Conservation (phyloP, 2,113 vertebrate genomes). For the Ochotona curzoniae region DNA sequence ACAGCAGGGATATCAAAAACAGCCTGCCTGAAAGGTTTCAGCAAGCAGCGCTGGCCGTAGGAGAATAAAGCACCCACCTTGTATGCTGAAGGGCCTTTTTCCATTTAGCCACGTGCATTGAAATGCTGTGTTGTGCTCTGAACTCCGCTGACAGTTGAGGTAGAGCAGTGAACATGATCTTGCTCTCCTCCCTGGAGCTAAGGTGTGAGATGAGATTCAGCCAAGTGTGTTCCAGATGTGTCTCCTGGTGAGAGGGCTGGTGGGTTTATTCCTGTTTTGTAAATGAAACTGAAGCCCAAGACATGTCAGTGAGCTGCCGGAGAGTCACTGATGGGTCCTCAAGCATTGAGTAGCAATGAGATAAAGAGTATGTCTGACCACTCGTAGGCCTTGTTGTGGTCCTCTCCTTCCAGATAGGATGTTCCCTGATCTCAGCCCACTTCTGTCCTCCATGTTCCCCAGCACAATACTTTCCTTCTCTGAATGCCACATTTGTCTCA, state of each 20-base stretch:
- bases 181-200: background rate
- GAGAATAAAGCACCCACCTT: background rate
- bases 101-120: background rate
- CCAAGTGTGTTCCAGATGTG: background rate
- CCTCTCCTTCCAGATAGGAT: background rate
- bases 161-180: background rate
- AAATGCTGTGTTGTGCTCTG: background rate
- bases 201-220: background rate
- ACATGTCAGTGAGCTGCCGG: background rate
- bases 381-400: background rate
- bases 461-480: background rate
- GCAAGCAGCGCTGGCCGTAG: background rate
- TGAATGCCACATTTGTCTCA: background rate
- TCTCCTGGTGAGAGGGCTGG: background rate
- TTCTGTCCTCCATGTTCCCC: background rate
- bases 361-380: accelerated
- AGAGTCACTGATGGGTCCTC: background rate
- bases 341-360: background rate
- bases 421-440: too few species aligned
- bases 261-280: background rate
- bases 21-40: background rate
- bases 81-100: background rate
- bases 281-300: background rate
- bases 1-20: background rate
- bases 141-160: too few species aligned